Conservation (phyloP, 1,140 invertebrate species). For the Drosophila arawakana region DNA sequence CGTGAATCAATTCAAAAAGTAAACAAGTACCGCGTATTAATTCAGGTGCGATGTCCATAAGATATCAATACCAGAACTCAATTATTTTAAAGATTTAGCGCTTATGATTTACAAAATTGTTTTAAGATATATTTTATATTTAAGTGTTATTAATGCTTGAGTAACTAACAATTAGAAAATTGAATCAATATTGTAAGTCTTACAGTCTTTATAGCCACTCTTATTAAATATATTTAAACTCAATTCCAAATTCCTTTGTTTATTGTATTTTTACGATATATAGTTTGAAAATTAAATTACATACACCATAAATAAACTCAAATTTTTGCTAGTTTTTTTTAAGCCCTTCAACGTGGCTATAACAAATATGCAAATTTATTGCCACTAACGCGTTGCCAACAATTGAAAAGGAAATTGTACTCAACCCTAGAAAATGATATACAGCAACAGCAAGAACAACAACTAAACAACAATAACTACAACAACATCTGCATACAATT, state of each 20-base stretch:
- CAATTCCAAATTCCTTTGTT: too few relatives aligned
- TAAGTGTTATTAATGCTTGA: too few relatives aligned
- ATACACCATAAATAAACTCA: not conserved
- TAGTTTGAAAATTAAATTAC: too few relatives aligned
- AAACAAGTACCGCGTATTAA: slow-evolving; percentile 1
- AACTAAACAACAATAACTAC: slow-evolving; percentile 17
- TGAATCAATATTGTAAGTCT: too few relatives aligned
- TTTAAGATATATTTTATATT: too few relatives aligned
- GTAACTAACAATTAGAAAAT: too few relatives aligned
- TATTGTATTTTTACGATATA: too few relatives aligned
- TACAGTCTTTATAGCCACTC: too few relatives aligned
- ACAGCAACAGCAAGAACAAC: slow-evolving; percentile 21
- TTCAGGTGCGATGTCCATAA: not conserved
- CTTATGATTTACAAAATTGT: not conserved
- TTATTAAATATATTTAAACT: too few relatives aligned
- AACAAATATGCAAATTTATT: slow-evolving; percentile 58
- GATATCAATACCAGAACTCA: not conserved
- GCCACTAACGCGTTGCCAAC: slow-evolving; percentile 31
- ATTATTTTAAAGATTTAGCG: not conserved
- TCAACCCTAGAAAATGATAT: slow-evolving; percentile 39
- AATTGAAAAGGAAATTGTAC: slow-evolving; percentile 64
- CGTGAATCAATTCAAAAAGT: slow-evolving; percentile 6
- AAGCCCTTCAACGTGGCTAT: slow-evolving; percentile 23
- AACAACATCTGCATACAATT: slow-evolving; percentile 53
- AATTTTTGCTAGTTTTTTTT: not conserved